Evolutionary conservation across 2,888 invertebrate species (phyloP), one percentile per base, ranked within the genome.

Genomic region (Andrena minutula): DNA sequence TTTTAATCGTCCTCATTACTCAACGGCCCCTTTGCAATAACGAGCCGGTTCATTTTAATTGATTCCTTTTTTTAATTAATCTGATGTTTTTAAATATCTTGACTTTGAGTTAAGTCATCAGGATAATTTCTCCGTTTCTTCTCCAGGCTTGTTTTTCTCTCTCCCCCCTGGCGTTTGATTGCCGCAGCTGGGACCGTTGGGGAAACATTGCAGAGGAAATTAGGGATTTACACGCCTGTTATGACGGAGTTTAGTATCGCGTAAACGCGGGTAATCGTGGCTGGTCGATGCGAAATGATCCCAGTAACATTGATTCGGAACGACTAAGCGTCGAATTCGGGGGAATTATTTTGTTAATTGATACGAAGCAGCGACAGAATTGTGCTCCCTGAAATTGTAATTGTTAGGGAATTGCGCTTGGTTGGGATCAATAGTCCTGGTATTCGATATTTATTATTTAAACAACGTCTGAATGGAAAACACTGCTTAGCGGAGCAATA

Each of bases 261-360:
- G 28, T 56, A 32, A 53, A 70, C 53, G 63, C 12, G 41, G 70
- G 28, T 75, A 75, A 75, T 75, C 69, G 68, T 58, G 12, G 20
- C 35, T 20, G 69, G 30, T 32, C 68, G 68, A 68, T 23, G 28
- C 60, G 60, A 69, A 60, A 60, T 26, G 49, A 16, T 61, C 32
- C 41, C n/a, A 8, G 35, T n/a, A 26, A 26, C 49, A 63, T 12
- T 41, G 32, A 32, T 12, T 51, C 69, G 58, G 35, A 60, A 53
- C 69, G 70, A 64, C 41, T 32, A 23, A 51, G n/a, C 56, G 56
- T 56, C 23, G 70, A 56, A 76, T 76, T 76, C 69, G 32, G 70
- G 63, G 56, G 70, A 64, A 71, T 76, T 70, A 71, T 70, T 76
- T 76, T 47, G 75, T 51, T 76, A 71, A 76, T 76, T 71, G 70